Evolutionary conservation across 2,797 vertebrate species (phyloP).

Genomic region (Acestrorhynchus altus): DNA sequence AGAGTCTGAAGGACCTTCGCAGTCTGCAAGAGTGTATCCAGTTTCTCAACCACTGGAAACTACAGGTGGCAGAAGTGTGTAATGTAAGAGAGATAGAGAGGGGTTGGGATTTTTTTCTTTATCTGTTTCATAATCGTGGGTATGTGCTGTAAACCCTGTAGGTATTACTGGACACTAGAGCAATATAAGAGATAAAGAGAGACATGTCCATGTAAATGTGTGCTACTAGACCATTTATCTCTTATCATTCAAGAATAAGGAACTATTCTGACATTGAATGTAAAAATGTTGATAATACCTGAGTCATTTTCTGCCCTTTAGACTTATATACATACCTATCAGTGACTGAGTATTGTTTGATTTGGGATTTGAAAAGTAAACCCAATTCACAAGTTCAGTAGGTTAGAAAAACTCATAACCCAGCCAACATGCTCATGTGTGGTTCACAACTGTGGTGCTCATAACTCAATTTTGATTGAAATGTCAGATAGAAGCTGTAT

Average conservation of each 20-base stretch:
- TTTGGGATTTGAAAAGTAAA: not conserved
- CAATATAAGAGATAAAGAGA: not conserved
- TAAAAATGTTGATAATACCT: not conserved
- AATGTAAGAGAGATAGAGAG: slow-evolving; percentile 67
- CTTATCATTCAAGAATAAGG: not conserved
- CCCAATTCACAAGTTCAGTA: too few species aligned
- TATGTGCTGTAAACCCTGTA: not conserved
- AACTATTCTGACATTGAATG: not conserved
- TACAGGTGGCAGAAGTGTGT: slow-evolving; percentile 78
- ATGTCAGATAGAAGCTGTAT: too few species aligned
- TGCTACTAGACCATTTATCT: not conserved
- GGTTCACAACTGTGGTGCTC: too few species aligned
- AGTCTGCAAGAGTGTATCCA: slow-evolving; percentile 79
- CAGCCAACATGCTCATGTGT: too few species aligned
- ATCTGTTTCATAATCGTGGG: not conserved
- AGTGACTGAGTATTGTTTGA: not conserved
- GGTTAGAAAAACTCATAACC: too few species aligned
- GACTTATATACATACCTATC: too few species aligned
- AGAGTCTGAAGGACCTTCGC: slow-evolving; percentile 71
- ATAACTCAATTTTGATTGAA: too few species aligned
- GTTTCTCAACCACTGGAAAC: slow-evolving; percentile 80
- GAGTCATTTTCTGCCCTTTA: not conserved
- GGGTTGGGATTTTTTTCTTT: not conserved
- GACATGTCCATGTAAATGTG: not conserved
- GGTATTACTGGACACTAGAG: not conserved